Evolutionary conservation across 2,797 vertebrate species (phyloP).

Genomic region (Dermochelys coriacea): DNA sequence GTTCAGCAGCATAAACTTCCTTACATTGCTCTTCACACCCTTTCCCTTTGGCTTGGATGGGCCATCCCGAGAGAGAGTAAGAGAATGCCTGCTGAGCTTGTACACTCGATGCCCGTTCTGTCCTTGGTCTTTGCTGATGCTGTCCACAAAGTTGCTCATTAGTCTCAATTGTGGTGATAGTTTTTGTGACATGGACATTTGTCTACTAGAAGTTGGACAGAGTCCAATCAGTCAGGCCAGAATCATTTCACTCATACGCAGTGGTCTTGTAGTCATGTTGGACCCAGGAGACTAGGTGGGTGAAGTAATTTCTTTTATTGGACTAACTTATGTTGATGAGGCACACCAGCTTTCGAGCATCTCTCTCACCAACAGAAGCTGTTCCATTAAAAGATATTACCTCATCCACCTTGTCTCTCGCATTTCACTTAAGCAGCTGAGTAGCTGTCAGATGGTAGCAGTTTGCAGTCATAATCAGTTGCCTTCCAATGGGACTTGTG

Average conservation of each 20-base stretch:
- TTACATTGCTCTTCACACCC: neutral
- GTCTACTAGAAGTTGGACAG: neutral
- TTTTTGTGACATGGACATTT: neutral
- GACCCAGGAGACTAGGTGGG: neutral
- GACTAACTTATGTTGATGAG: neutral
- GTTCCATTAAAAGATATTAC: too few species aligned
- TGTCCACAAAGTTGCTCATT: neutral
- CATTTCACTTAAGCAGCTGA: neutral
- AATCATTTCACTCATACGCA: neutral
- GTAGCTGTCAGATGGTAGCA: rapidly evolving
- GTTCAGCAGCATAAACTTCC: neutral
- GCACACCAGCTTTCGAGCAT: neutral
- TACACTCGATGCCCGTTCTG: neutral
- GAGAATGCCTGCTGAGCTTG: neutral
- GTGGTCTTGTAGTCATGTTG: neutral
- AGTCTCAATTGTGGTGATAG: neutral
- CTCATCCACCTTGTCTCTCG: neutral
- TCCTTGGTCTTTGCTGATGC: neutral
- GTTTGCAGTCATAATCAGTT: neutral
- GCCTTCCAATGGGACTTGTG: too few species aligned
- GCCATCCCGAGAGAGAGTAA: neutral
- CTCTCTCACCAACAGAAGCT: neutral
- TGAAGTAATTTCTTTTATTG: neutral
- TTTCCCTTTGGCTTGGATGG: neutral
- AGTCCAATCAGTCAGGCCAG: neutral